Evolutionary conservation across 1,140 invertebrate genomes (phyloP).

Genomic region (Papilio dardanus): DNA sequence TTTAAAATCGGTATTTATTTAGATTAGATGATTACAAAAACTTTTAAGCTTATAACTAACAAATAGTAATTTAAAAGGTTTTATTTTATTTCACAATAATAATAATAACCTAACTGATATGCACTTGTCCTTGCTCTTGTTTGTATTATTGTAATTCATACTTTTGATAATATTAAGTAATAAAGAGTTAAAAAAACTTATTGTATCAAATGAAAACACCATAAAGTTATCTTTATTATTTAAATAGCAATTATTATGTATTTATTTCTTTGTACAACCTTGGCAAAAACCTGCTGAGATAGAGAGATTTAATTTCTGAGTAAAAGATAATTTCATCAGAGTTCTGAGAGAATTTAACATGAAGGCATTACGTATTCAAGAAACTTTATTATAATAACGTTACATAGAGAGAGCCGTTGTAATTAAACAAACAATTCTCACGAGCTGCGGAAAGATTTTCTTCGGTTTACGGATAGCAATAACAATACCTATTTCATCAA

Average conservation of each 20-base stretch:
- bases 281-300: conserved; percentile 1
- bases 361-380: conserved; percentile 32
- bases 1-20: too few species aligned
- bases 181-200: too few species aligned
- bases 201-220: too few species aligned
- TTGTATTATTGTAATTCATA: too few species aligned
- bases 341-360: conserved; percentile 25
- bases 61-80: too few species aligned
- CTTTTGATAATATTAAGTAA: too few species aligned
- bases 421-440: conserved; percentile 14
- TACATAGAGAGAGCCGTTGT: conserved; percentile 6
- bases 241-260: not conserved
- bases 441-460: conserved; percentile 12
- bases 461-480: not conserved
- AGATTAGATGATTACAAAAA: too few species aligned
- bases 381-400: conserved; percentile 33
- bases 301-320: not conserved
- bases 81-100: too few species aligned
- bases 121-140: too few species aligned
- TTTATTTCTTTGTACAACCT: not conserved
- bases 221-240: not conserved
- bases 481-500: too few species aligned
- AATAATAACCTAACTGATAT: too few species aligned
- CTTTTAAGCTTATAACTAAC: too few species aligned
- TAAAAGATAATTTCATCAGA: conserved; percentile 27